Conservation (phyloP, 2,888 invertebrate species). For the Conomelus anceps region DNA sequence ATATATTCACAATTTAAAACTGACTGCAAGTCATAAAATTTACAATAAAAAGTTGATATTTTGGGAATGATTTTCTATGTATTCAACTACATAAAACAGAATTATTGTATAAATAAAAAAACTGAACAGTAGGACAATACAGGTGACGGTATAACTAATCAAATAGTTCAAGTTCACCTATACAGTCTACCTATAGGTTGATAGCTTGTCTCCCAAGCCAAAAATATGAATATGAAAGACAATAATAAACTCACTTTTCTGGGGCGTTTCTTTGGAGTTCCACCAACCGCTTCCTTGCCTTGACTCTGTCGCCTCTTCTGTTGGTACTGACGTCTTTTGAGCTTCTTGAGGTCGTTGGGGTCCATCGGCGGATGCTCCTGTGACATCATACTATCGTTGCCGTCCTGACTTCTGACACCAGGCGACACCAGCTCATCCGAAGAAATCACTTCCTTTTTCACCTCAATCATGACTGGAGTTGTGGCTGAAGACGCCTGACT, state of each 20-base stretch:
- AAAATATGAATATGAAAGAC: not conserved
- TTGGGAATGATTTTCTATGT: no score
- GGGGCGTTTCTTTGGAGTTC: slow-evolving; percentile 68
- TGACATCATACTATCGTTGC: not conserved
- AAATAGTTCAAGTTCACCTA: no score
- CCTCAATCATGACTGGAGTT: slow-evolving; percentile 33
- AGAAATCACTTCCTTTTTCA: slow-evolving; percentile 36
- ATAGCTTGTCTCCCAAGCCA: no score
- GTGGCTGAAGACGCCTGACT: slow-evolving; percentile 16
- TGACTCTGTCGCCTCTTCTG: slow-evolving; percentile 71
- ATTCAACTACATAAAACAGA: no score
- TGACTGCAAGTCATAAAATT: no score
- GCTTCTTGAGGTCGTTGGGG: slow-evolving; percentile 52
- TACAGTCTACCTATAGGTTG: no score
- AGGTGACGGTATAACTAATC: no score
- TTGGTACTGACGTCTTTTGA: slow-evolving; percentile 71
- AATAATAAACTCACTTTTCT: slow-evolving; percentile 53
- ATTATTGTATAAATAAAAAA: no score
- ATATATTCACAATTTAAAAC: no score
- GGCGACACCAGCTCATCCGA: slow-evolving; percentile 36
- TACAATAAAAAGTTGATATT: no score
- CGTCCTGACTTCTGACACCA: slow-evolving; percentile 26
- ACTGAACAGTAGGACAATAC: no score
- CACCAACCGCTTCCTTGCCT: slow-evolving; percentile 61
- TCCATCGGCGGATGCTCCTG: slow-evolving; percentile 6